Evolutionary conservation across 2,113 vertebrate species (phyloP).

Genomic region (Gasterosteus nipponicus): DNA sequence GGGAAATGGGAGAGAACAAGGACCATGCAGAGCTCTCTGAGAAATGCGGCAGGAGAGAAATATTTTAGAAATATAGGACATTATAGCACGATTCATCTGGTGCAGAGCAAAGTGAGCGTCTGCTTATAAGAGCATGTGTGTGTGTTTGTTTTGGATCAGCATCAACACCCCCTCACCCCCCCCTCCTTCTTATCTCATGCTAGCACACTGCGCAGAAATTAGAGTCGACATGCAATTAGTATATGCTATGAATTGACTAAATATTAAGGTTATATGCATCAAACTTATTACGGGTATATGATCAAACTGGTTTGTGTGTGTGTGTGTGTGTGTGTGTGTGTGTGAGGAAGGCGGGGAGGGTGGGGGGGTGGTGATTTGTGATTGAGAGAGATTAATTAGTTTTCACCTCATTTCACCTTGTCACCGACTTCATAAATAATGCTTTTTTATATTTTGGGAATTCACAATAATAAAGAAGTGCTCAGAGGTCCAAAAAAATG

Average conservation of each 20-base stretch:
- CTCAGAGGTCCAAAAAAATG: background rate
- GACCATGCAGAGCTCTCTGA: slow-evolving; percentile 35
- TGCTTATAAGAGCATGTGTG: background rate
- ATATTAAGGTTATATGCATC: background rate
- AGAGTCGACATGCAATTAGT: slow-evolving; percentile 16
- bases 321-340: no score
- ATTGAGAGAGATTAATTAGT: background rate
- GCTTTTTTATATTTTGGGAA: background rate
- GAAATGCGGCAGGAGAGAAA: slow-evolving; percentile 40
- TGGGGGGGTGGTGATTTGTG: no score
- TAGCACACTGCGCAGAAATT: slow-evolving; percentile 10
- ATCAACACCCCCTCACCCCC: background rate
- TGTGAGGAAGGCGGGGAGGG: no score
- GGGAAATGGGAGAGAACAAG: slow-evolving; percentile 45
- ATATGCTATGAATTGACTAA: slow-evolving; percentile 2
- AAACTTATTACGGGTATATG: no score
- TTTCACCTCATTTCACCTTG: slow-evolving; percentile 6
- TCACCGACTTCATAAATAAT: slow-evolving; percentile 5
- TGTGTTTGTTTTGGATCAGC: background rate
- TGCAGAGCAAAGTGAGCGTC: slow-evolving; percentile 23
- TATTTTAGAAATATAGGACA: slow-evolving; percentile 11
- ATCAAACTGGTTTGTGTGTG: no score
- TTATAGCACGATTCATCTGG: slow-evolving; percentile 4
- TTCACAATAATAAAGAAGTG: slow-evolving; percentile 2
- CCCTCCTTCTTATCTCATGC: slow-evolving; percentile 13